These are phyloP conservation scores for Rhadinocentrus ornatus DNA, from an alignment of 2,797 vertebrate species.

Conservation along the genomic window DNA sequence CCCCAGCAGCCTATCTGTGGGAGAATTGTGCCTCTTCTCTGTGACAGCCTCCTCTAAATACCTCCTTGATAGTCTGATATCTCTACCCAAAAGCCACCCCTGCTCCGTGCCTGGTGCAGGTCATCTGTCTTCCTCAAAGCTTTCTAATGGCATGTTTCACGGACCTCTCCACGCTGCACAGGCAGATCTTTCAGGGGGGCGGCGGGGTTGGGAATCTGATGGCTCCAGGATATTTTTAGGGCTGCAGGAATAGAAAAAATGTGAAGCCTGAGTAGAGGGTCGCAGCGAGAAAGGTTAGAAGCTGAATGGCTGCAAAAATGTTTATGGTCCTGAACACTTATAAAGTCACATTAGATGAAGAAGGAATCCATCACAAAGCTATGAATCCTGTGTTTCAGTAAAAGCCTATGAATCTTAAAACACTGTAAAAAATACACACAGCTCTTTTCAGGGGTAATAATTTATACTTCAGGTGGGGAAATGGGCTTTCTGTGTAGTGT, in stretches of 20 bases:
- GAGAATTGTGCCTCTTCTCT: slow-evolving; percentile 41
- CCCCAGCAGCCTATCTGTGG: slow-evolving; percentile 38
- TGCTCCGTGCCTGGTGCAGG: slow-evolving; percentile 22
- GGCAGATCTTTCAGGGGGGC: slow-evolving; percentile 40
- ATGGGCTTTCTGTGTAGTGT: slow-evolving; percentile 82
- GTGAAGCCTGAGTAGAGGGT: slow-evolving; percentile 33
- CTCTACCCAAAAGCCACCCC: slow-evolving; percentile 47
- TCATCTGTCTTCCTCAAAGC: slow-evolving; percentile 73
- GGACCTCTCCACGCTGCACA: slow-evolving; percentile 43
- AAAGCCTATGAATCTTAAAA: slow-evolving; percentile 75
- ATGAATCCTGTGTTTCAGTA: slow-evolving; percentile 58
- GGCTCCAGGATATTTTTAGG: slow-evolving; percentile 80
- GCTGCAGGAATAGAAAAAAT: slow-evolving; percentile 62
- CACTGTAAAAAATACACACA: slow-evolving; percentile 63
- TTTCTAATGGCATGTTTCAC: slow-evolving; percentile 65
- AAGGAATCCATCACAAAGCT: slow-evolving; percentile 74
- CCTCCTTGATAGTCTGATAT: slow-evolving; percentile 68
- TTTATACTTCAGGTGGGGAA: slow-evolving; percentile 69
- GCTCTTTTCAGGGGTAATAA: slow-evolving; percentile 69
- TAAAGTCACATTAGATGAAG: slow-evolving; percentile 76
- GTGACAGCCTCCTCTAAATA: slow-evolving; percentile 71
- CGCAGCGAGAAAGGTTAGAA: slow-evolving; percentile 1
- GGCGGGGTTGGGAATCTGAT: slow-evolving; percentile 54
- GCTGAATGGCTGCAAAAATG: slow-evolving; percentile 66
- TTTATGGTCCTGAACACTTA: slow-evolving; percentile 61